Conservation (phyloP, 2,113 vertebrate species). For the Euleptes europaea region DNA sequence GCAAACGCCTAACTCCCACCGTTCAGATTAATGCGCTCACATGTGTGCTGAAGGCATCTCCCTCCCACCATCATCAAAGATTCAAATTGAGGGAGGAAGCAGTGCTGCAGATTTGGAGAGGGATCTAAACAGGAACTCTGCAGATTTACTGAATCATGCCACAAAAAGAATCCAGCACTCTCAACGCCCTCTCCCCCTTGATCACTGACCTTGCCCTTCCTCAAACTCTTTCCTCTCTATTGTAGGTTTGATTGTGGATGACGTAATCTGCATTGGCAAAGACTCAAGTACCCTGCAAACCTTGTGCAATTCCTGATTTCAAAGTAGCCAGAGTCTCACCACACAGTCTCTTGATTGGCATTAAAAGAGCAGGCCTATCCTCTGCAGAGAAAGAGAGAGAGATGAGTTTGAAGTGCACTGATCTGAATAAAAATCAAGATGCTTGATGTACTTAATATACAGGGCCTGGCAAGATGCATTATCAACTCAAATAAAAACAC, state of each 20-base stretch:
- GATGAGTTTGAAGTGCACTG: conserved; percentile 47
- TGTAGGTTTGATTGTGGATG: neutral
- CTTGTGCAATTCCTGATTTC: neutral
- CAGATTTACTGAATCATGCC: neutral
- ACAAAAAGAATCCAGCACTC: neutral
- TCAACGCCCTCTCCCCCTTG: neutral
- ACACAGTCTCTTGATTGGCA: neutral
- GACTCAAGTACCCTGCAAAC: neutral
- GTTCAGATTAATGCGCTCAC: conserved; percentile 37
- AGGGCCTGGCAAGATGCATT: conserved; percentile 59
- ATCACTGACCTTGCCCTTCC: too few species aligned
- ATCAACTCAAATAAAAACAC: conserved; percentile 44
- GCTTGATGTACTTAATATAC: conserved; percentile 49
- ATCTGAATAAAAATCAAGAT: conserved; percentile 56
- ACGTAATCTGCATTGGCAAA: neutral
- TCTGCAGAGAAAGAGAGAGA: neutral
- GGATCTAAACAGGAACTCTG: conserved; percentile 13
- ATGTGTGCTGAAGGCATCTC: conserved; percentile 3
- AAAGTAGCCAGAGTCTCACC: conserved; percentile 3
- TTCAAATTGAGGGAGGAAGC: conserved; percentile 14
- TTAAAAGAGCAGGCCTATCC: conserved; percentile 49
- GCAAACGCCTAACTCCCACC: neutral
- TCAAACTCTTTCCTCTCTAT: neutral
- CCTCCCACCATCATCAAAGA: neutral
- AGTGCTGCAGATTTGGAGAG: neutral